These are phyloP conservation scores for Lathronympha strigana DNA, from an alignment of 2,888 invertebrate species.

Conservation along the genomic window DNA sequence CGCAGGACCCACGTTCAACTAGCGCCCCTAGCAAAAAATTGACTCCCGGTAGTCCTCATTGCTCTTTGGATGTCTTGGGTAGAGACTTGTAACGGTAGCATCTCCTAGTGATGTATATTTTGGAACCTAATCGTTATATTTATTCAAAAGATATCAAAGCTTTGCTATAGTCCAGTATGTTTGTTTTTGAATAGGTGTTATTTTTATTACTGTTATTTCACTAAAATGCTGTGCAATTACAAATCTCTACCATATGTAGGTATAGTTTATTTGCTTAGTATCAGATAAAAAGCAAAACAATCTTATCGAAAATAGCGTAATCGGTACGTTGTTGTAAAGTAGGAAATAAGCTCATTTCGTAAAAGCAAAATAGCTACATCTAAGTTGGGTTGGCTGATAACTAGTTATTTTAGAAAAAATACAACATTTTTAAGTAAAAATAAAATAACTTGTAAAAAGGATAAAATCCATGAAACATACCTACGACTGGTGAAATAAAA, in stretches of 20 bases:
- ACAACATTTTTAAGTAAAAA: not conserved
- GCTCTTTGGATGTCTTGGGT: not conserved
- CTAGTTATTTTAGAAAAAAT: not conserved
- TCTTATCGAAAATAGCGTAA: not conserved
- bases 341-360: not conserved
- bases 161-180: not conserved
- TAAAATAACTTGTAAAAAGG: not conserved
- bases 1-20: too few species aligned
- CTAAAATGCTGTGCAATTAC: not conserved
- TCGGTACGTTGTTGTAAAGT: not conserved
- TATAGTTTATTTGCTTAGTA: not conserved
- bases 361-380: not conserved
- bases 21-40: too few species aligned
- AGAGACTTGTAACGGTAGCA: not conserved
- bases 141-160: not conserved
- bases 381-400: not conserved
- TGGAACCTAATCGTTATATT: not conserved
- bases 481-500: slow-evolving; percentile 12
- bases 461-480: slow-evolving; percentile 23
- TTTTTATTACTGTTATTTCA: not conserved
- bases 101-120: not conserved
- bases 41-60: too few species aligned
- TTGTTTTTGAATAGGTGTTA: too few species aligned
- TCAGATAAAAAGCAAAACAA: not conserved
- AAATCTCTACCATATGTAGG: not conserved